Conservation (phyloP, 2,113 vertebrate genomes). For the Mohoua ochrocephala region DNA sequence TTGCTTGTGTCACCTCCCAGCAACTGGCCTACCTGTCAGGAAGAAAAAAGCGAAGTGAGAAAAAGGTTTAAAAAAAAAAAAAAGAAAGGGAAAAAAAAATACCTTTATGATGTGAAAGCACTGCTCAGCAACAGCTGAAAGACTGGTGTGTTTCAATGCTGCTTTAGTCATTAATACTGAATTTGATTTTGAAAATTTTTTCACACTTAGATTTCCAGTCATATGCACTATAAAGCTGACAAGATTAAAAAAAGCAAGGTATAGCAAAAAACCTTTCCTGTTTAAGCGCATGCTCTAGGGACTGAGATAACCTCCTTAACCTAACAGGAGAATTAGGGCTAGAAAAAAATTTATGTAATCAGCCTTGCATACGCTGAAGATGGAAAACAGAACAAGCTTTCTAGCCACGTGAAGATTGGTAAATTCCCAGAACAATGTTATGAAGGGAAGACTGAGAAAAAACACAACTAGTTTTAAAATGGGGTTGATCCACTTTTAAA, state of each 20-base stretch:
- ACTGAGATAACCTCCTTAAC: not conserved
- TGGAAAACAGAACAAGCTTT: not conserved
- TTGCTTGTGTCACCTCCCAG: not conserved
- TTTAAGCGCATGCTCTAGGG: not conserved
- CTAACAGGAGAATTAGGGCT: not conserved
- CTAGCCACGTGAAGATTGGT: not conserved
- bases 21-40: not conserved
- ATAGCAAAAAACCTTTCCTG: not conserved
- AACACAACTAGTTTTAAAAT: not conserved
- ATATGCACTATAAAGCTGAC: not conserved
- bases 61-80: not conserved
- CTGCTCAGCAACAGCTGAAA: not conserved
- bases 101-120: not conserved
- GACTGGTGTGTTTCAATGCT: not conserved
- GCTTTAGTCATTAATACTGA: not conserved
- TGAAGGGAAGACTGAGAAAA: not conserved
- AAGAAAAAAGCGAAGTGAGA: not conserved
- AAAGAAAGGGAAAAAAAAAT: fast-evolving
- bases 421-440: not conserved
- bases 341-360: not conserved
- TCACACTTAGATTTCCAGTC: not conserved
- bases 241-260: not conserved
- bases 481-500: not conserved
- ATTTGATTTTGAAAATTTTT: not conserved
- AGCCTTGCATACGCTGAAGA: not conserved